A percentile compares a stretch with the other conserved stretches of the same genome.
These are phyloP conservation scores for Flabesymbios commensalis DNA, from an alignment of 2,888 invertebrate genomes.

Conservation along the genomic window DNA sequence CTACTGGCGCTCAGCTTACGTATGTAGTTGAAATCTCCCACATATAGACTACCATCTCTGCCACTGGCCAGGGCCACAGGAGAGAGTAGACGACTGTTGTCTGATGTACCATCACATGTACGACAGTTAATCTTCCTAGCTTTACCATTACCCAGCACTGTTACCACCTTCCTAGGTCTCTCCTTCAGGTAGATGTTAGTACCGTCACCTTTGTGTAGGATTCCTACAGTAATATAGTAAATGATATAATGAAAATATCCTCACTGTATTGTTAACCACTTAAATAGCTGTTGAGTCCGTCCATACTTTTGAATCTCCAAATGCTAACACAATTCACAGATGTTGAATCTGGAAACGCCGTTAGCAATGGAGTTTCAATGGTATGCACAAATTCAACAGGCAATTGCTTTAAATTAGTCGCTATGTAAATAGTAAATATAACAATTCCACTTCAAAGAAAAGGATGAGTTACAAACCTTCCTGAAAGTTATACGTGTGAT, in stretches of 20 bases:
- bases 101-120: constrained; percentile 74
- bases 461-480: too few relatives aligned
- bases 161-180: constrained; percentile 86
- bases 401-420: too few relatives aligned
- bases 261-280: too few relatives aligned
- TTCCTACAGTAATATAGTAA: constrained; percentile 67
- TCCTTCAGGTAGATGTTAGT: constrained; percentile 87
- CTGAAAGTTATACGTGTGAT: constrained; percentile 98
- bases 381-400: too few relatives aligned
- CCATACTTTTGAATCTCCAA: too few relatives aligned
- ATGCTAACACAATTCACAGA: too few relatives aligned
- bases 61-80: constrained; percentile 94
- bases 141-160: constrained; percentile 69
- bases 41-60: constrained; percentile 94
- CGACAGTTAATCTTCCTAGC: constrained; percentile 79
- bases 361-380: too few relatives aligned
- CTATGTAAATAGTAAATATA: too few relatives aligned
- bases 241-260: too few relatives aligned
- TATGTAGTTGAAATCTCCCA: constrained; percentile 90
- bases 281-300: too few relatives aligned
- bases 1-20: constrained; percentile 54
- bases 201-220: constrained; percentile 96
- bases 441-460: too few relatives aligned
- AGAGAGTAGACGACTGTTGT: constrained; percentile 74
- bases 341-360: too few relatives aligned